Evolutionary conservation across 2,797 vertebrate species (phyloP).

Genomic region (Anisognathus igniventris): DNA sequence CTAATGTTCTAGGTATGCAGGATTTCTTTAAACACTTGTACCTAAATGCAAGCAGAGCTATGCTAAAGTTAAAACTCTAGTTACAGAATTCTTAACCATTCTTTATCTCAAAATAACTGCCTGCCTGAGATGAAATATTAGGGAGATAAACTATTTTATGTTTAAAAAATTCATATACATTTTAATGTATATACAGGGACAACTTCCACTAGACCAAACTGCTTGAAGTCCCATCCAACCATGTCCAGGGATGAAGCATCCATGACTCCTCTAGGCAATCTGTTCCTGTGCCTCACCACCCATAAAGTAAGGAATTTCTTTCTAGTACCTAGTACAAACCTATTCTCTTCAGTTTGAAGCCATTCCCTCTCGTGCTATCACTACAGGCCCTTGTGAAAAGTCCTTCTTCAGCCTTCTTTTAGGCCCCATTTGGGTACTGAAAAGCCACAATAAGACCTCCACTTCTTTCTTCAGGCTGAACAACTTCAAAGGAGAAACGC

Average conservation of each 20-base stretch:
- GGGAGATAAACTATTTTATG: background rate
- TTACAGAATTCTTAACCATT: background rate
- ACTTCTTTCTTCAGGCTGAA: background rate
- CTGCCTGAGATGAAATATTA: background rate
- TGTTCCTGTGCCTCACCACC: background rate
- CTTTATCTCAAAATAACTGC: background rate
- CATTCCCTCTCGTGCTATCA: background rate
- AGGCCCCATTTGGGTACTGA: too few relatives aligned
- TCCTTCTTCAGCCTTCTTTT: background rate
- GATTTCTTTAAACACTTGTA: background rate
- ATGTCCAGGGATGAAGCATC: background rate
- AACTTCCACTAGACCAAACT: background rate
- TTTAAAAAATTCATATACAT: background rate
- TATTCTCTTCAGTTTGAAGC: background rate
- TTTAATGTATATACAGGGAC: background rate
- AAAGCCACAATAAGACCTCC: background rate
- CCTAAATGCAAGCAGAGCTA: background rate
- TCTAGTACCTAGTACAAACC: background rate
- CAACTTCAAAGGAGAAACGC: fast-evolving
- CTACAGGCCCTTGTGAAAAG: background rate
- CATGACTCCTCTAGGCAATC: background rate
- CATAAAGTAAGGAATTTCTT: background rate
- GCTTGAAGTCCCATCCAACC: background rate
- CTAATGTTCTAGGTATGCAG: background rate
- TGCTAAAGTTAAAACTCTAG: background rate